Evolutionary conservation across 2,797 vertebrate genomes (phyloP).

Genomic region (Euphonia xanthogaster): DNA sequence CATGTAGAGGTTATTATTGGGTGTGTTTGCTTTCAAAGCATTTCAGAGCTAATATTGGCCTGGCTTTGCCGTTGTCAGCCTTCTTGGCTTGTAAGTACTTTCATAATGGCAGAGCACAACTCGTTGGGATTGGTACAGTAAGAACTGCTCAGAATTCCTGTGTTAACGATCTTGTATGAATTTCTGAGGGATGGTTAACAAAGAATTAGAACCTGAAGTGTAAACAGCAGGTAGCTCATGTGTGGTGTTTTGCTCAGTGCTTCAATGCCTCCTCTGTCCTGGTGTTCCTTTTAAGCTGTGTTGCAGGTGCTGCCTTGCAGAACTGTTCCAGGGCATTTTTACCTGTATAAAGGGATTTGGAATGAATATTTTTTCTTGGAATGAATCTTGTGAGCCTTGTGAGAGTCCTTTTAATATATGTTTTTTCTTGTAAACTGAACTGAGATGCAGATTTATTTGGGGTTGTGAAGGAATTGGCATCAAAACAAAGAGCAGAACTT

Average conservation of each 20-base stretch:
- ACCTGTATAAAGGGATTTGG: not conserved
- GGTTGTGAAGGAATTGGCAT: not conserved
- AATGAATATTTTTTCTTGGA: not conserved
- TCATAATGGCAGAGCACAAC: rapidly evolving
- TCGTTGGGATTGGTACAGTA: rapidly evolving
- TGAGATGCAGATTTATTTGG: not conserved
- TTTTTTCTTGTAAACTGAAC: not conserved
- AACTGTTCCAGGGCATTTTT: not conserved
- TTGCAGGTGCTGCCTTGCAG: not conserved
- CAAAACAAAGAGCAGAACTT: not conserved
- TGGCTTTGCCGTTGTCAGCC: not conserved
- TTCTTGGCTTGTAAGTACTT: rapidly evolving
- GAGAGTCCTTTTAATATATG: not conserved
- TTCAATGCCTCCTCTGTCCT: not conserved
- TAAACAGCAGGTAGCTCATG: not conserved
- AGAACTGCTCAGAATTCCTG: not conserved
- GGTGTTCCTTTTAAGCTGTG: not conserved
- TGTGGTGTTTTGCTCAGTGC: not conserved
- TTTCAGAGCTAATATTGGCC: not conserved
- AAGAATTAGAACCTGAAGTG: not conserved
- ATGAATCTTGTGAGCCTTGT: no score
- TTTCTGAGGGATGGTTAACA: not conserved
- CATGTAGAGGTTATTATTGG: no score
- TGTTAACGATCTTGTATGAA: rapidly evolving
- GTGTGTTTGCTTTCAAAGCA: not conserved